These are phyloP conservation scores for Nephila pilipes DNA, from an alignment of 1,140 invertebrate species.

Conservation along the genomic window DNA sequence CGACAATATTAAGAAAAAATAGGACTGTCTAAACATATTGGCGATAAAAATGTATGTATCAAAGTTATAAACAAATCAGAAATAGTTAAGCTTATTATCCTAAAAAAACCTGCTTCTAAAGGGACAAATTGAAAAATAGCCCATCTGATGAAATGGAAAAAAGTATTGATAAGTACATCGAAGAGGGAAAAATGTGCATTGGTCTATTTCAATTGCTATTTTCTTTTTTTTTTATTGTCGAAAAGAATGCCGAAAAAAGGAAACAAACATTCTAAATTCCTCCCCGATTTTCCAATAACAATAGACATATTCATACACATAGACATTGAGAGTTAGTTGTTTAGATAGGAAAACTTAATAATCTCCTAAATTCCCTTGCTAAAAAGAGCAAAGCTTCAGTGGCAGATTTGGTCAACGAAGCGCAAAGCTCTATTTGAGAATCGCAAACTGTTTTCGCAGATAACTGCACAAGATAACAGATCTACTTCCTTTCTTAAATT, in stretches of 20 bases:
- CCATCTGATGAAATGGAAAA: no score
- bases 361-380: neutral
- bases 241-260: neutral
- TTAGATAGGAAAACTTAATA: neutral
- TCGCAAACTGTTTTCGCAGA: conserved; percentile 13
- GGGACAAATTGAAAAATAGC: no score
- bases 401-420: conserved; percentile 43
- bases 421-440: conserved; percentile 6
- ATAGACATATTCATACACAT: conserved; percentile 28
- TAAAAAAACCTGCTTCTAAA: no score
- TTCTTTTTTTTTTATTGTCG: neutral
- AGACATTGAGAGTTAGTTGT: neutral
- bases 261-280: conserved; percentile 2
- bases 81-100: no score
- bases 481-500: neutral
- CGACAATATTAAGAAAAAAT: no score
- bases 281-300: neutral
- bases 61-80: no score
- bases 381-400: neutral
- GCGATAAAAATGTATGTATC: no score
- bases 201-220: neutral
- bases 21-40: no score
- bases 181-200: neutral
- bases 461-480: neutral
- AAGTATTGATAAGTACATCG: neutral